A percentile compares a stretch with the other conserved stretches of the same genome.
phyloP scores from a whole-genome alignment of 2,888 invertebrate species.

The Mimachlamys varia region DNA sequence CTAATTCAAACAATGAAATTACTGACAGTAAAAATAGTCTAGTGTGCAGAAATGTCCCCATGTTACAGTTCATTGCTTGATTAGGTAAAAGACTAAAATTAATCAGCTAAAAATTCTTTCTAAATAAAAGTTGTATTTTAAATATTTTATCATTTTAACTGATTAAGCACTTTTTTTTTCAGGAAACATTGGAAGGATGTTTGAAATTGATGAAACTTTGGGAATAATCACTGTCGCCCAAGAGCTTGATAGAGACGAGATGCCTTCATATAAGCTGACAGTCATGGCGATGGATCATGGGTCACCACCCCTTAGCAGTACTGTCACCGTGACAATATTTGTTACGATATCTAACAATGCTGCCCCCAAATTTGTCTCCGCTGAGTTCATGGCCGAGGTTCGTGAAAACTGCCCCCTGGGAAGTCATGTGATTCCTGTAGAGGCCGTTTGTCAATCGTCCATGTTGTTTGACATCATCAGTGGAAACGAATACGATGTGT shows the following conservation, averaged over 20 bases:
- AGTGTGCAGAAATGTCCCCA: no score
- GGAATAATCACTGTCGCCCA: slow-evolving; percentile 85
- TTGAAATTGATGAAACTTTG: slow-evolving; percentile 90
- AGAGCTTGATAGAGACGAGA: slow-evolving; percentile 84
- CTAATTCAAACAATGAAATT: neutral
- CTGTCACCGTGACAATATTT: slow-evolving; percentile 92
- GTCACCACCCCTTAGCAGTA: slow-evolving; percentile 87
- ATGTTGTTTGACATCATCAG: slow-evolving; percentile 87
- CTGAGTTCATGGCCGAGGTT: slow-evolving; percentile 72
- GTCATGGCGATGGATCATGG: slow-evolving; percentile 95
- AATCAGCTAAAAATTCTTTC: neutral
- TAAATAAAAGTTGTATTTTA: neutral
- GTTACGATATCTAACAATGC: slow-evolving; percentile 97
- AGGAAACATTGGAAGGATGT: slow-evolving; percentile 94
- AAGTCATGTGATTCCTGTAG: slow-evolving; percentile 68
- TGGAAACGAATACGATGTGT: slow-evolving; percentile 90
- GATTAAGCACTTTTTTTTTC: slow-evolving; percentile 60
- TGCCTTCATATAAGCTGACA: slow-evolving; percentile 88
- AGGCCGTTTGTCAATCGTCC: slow-evolving; percentile 74
- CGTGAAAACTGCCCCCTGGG: slow-evolving; percentile 72
- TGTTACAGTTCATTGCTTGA: neutral
- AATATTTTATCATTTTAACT: neutral
- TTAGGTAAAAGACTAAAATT: neutral
- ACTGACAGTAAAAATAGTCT: neutral
- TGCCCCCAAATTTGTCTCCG: slow-evolving; percentile 89